Percentiles rank a stretch among this genome's conserved stretches.
Conservation (phyloP, 2,797 vertebrate species). For the Gambusia yucatana region DNA sequence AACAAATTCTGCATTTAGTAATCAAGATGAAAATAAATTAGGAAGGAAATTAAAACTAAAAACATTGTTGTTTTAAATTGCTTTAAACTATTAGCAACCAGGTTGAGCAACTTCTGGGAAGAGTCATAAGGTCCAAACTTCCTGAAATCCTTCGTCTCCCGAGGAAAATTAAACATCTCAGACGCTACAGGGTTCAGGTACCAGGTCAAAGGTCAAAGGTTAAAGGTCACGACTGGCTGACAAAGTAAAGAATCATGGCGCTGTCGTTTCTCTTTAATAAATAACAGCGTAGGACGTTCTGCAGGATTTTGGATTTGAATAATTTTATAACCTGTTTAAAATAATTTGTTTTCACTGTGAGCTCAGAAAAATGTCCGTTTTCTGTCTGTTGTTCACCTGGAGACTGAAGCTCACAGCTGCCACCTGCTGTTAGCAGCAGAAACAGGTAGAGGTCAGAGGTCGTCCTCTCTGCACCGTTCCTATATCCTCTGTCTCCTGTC, state of each 20-base stretch:
- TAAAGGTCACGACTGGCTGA: neutral
- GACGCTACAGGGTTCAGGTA: neutral
- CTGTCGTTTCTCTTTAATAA: neutral
- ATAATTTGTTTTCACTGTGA: neutral
- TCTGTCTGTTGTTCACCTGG: constrained; percentile 46
- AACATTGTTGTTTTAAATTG: neutral
- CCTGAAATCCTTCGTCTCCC: neutral
- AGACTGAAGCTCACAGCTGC: constrained; percentile 74
- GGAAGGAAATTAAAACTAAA: neutral
- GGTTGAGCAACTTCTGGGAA: neutral
- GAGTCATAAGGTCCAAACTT: neutral
- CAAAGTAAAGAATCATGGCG: neutral
- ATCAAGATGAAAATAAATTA: neutral
- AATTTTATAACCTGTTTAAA: neutral
- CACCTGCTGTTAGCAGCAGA: constrained; percentile 75
- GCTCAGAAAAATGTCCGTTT: neutral
- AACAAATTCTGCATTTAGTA: neutral
- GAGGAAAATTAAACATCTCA: neutral
- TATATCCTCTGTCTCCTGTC: neutral
- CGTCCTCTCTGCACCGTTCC: no score
- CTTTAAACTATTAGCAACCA: neutral
- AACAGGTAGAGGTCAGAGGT: constrained; percentile 49
- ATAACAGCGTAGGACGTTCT: neutral
- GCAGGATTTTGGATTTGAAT: neutral
- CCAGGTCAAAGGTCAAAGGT: neutral